Evolutionary conservation across 2,113 vertebrate genomes (phyloP).

Genomic region (Leiothrix lutea): DNA sequence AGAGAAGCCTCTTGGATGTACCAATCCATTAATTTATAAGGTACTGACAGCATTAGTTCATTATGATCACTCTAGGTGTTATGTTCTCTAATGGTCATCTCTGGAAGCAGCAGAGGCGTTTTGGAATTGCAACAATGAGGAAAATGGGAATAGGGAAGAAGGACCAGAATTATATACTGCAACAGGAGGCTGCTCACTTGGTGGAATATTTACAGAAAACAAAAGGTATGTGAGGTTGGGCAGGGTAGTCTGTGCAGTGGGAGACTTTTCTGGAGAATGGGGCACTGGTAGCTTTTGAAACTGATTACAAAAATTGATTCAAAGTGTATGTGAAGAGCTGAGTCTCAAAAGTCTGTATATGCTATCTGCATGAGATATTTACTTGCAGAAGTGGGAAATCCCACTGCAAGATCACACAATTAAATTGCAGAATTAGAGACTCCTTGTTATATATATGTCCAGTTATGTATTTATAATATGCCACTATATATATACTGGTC

Average conservation of each 20-base stretch:
- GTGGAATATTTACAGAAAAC: not conserved
- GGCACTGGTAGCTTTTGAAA: not conserved
- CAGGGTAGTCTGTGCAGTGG: not conserved
- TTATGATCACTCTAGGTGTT: not conserved
- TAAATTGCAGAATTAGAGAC: not conserved
- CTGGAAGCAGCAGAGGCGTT: constrained; percentile 39
- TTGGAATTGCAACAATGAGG: constrained; percentile 12
- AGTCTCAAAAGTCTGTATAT: not conserved
- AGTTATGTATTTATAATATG: not conserved
- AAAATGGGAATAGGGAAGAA: constrained; percentile 19
- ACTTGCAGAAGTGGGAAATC: not conserved
- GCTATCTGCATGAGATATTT: not conserved
- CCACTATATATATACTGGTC: not conserved
- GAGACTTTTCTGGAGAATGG: not conserved
- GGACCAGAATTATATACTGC: not conserved
- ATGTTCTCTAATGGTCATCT: not conserved
- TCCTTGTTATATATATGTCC: not conserved
- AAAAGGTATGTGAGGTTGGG: not conserved
- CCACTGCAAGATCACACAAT: not conserved
- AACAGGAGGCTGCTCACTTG: not conserved
- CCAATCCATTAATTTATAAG: not conserved
- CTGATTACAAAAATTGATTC: not conserved
- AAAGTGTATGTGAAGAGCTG: not conserved
- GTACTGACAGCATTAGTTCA: not conserved
- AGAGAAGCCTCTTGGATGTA: not conserved